Percentiles rank a stretch among this genome's conserved stretches.
These are phyloP conservation scores for Lasiurus cinereus DNA, from an alignment of 2,113 vertebrate species.

Conservation along the genomic window DNA sequence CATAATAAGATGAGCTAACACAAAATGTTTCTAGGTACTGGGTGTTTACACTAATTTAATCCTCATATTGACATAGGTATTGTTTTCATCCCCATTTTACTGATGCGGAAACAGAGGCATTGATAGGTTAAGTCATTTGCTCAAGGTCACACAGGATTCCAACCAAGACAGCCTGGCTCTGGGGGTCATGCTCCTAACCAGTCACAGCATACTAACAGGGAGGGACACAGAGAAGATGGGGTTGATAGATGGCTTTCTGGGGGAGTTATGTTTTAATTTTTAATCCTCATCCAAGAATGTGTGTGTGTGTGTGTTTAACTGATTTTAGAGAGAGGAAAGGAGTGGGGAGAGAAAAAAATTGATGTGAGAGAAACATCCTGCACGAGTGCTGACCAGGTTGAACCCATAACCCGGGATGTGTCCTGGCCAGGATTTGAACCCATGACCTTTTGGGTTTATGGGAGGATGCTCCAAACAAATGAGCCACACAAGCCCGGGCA, in stretches of 20 bases:
- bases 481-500: neutral
- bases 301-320: neutral
- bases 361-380: neutral
- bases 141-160: neutral
- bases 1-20: neutral
- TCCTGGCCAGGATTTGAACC: neutral
- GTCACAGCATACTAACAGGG: fast-evolving
- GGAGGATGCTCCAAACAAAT: neutral
- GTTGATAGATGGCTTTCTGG: neutral
- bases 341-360: neutral
- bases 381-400: too few relatives aligned
- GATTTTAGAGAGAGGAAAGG: neutral
- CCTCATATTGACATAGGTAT: fast-evolving
- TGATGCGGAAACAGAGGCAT: neutral
- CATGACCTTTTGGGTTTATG: neutral
- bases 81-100: neutral
- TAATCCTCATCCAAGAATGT: neutral
- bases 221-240: neutral
- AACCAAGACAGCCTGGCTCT: neutral
- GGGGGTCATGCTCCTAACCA: neutral
- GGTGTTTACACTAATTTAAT: neutral
- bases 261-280: neutral
- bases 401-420: neutral
- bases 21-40: neutral
- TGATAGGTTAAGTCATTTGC: neutral